Evolutionary conservation across 2,113 vertebrate species (phyloP), one percentile per base, ranked within the genome.

Genomic region (Oryzias javanicus): DNA sequence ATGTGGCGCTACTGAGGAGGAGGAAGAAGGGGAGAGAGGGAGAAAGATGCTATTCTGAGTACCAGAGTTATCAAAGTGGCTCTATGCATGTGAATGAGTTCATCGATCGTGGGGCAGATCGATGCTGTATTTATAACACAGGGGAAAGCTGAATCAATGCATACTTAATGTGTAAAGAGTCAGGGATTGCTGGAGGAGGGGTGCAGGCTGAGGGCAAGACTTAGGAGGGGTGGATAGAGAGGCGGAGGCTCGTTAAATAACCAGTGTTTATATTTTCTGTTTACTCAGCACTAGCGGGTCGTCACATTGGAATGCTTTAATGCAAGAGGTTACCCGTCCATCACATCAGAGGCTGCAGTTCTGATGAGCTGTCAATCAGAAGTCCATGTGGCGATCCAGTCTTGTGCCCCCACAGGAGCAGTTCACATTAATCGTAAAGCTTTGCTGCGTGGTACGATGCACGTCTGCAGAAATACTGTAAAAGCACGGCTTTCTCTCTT

Each of bases 81-180:
- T 89, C 78, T 86, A 82, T 67, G 95, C 91, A 98, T 96, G 90
- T 91, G 90, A 97, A 98, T 95, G 94, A 97, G 93, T 84, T 64
- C 83, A 90, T 93, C 84, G 83, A 91, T 93, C 89, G 60, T 2
- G 5, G 53, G 47, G 52, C 53, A 7, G 88, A 94, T 97, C 94
- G 84, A 97, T 96, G 61, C 85, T 74, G 92, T 92, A 91, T 94
- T 90, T 91, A 90, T 86, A 90, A 88, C 91, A 71, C 84, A 67
- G 82, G 77, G 87, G 89, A 86, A 85, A 78, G 91, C 87, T 87
- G 74, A 92, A 90, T 88, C 70, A 86, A 92, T 85, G 91, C 91
- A 90, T 90, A 81, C 92, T 88, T 91, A 92, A 91, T 91, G 90
- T 78, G 49, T 42, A 70, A 80, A 60, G 83, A 83, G 85, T 82